Evolutionary conservation across 2,888 invertebrate genomes (phyloP).

Genomic region (Trimorus sp.): DNA sequence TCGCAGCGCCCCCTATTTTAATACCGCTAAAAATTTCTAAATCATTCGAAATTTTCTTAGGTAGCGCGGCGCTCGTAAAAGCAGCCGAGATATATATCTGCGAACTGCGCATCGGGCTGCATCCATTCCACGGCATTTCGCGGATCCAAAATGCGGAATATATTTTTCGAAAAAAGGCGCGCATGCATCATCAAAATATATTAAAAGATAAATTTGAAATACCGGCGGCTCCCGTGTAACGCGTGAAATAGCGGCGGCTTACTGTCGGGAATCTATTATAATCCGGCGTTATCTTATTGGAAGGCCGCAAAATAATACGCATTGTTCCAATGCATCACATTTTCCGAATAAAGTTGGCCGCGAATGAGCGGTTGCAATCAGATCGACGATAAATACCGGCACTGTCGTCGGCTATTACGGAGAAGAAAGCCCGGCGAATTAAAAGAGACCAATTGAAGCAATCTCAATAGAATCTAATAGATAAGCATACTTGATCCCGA

Average conservation of each 20-base stretch:
- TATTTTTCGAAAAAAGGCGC: slow-evolving; percentile 35
- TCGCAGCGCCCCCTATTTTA: slow-evolving; percentile 42
- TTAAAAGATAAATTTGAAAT: slow-evolving; percentile 37
- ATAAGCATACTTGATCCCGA: slow-evolving; percentile 45
- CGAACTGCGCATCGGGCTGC: slow-evolving; percentile 36
- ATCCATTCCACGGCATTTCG: slow-evolving; percentile 16
- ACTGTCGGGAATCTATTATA: slow-evolving; percentile 3
- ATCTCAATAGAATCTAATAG: slow-evolving; percentile 54
- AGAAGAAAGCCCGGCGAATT: slow-evolving; percentile 38
- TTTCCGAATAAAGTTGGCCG: slow-evolving; percentile 20
- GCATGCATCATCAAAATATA: slow-evolving; percentile 37
- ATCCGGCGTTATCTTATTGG: slow-evolving; percentile 6
- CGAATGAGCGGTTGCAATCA: slow-evolving; percentile 26
- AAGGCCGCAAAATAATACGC: slow-evolving; percentile 15
- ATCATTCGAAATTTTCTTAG: slow-evolving; percentile 54
- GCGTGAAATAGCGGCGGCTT: neutral
- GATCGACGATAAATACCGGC: slow-evolving; percentile 44
- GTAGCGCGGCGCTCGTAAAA: slow-evolving; percentile 43
- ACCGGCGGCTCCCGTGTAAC: neutral
- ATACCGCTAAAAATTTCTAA: slow-evolving; percentile 52
- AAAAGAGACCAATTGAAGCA: slow-evolving; percentile 51
- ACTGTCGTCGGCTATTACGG: slow-evolving; percentile 30
- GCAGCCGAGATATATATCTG: slow-evolving; percentile 42
- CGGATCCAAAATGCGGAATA: slow-evolving; percentile 33
- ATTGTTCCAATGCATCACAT: slow-evolving; percentile 33